Evolutionary conservation across 2,888 invertebrate species (phyloP).

Genomic region (Aphrophora alni): DNA sequence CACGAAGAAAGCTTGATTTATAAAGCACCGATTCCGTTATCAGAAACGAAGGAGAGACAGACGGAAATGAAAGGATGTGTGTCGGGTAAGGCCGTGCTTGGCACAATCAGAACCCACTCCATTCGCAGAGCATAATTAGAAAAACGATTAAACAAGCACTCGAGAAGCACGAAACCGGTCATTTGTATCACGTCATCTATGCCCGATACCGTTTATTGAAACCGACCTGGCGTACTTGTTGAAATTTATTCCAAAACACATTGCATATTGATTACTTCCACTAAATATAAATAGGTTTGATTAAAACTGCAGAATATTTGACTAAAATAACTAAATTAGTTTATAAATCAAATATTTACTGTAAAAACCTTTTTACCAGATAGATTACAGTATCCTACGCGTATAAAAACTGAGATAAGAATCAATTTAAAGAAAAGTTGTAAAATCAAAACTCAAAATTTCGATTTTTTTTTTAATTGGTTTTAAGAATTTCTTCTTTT

Average conservation of each 20-base stretch:
- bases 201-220: background rate
- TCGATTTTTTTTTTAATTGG: too few species aligned
- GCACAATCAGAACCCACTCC: background rate
- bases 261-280: too few species aligned
- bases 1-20: background rate
- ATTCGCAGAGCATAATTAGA: constrained; percentile 27
- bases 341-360: too few species aligned
- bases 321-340: too few species aligned
- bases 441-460: too few species aligned
- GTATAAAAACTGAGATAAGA: too few species aligned
- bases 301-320: too few species aligned
- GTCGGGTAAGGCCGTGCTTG: background rate
- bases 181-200: background rate
- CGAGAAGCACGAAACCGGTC: background rate
- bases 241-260: background rate
- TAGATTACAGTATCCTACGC: too few species aligned
- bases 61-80: background rate
- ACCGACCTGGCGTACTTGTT: background rate
- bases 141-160: constrained; percentile 33
- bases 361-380: too few species aligned
- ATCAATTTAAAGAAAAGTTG: too few species aligned
- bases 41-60: background rate
- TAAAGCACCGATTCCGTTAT: background rate
- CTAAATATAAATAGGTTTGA: too few species aligned
- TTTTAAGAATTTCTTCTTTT: too few species aligned